Evolutionary conservation across 2,888 invertebrate genomes (phyloP).

Genomic region (Caenorhabditis drosophilae): DNA sequence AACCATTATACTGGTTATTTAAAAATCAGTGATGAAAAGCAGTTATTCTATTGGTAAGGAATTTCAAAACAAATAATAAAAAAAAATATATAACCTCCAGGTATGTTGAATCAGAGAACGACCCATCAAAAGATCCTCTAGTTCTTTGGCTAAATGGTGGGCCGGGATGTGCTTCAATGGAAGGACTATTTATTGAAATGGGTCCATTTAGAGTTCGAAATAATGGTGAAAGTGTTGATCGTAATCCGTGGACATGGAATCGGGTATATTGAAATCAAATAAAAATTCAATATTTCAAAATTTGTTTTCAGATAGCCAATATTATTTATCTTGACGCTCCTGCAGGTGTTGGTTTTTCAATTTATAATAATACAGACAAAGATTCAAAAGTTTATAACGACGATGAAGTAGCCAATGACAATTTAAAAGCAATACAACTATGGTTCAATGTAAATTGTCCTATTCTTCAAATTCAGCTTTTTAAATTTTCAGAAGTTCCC

Average conservation of each 20-base stretch:
- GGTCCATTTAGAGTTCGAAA: slow-evolving; percentile 64
- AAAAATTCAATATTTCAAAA: not conserved
- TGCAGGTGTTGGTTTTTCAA: slow-evolving; percentile 73
- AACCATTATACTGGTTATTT: slow-evolving; percentile 72
- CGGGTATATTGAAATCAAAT: slow-evolving; percentile 44
- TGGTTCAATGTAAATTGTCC: too few species aligned
- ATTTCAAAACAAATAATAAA: not conserved
- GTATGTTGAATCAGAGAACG: slow-evolving; percentile 65
- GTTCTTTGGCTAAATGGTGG: slow-evolving; percentile 71
- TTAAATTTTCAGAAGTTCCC: too few species aligned
- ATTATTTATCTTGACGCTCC: slow-evolving; percentile 73
- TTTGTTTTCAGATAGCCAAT: slow-evolving; percentile 70
- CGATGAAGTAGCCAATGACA: slow-evolving; percentile 50
- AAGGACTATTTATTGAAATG: slow-evolving; percentile 58
- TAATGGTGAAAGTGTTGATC: slow-evolving; percentile 52
- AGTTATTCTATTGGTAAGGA: slow-evolving; percentile 71
- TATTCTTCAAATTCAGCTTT: too few species aligned
- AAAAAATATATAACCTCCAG: slow-evolving; percentile 21
- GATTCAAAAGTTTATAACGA: slow-evolving; percentile 50
- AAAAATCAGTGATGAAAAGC: slow-evolving; percentile 66
- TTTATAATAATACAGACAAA: slow-evolving; percentile 56
- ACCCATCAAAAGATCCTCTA: slow-evolving; percentile 69
- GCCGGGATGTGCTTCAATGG: slow-evolving; percentile 59
- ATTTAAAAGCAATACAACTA: slow-evolving; percentile 22
- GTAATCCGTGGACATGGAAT: slow-evolving; percentile 69